phyloP scores from a whole-genome alignment of 2,113 vertebrate species.

The Tragelaphus buxtoni region DNA sequence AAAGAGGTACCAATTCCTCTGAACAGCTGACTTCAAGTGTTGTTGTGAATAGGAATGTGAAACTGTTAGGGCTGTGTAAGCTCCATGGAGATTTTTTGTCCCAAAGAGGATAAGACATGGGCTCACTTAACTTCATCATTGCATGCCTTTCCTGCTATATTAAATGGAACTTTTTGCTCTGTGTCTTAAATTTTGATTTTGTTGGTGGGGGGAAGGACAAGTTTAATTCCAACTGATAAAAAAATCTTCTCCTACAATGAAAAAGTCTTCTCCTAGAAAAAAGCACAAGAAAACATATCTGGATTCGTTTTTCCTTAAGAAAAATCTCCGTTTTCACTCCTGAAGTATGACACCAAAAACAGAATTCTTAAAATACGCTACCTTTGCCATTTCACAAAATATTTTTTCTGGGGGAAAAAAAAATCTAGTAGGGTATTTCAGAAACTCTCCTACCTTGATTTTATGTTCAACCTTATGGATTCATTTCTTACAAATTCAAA shows the following conservation, averaged over 20 bases:
- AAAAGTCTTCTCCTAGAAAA: not conserved
- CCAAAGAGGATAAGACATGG: not conserved
- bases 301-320: not conserved
- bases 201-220: not conserved
- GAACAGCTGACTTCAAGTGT: not conserved
- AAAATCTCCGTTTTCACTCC: not conserved
- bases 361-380: not conserved
- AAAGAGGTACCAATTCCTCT: not conserved
- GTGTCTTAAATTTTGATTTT: not conserved
- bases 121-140: not conserved
- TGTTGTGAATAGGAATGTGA: not conserved
- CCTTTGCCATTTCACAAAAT: not conserved
- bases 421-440: not conserved
- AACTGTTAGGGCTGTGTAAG: not conserved
- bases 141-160: not conserved
- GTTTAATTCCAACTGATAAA: not conserved
- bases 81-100: not conserved
- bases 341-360: not conserved
- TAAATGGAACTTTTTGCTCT: not conserved
- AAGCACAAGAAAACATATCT: not conserved
- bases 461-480: not conserved
- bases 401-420: not conserved
- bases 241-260: not conserved
- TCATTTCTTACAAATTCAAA: not conserved
- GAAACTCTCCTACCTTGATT: not conserved